Percentiles rank a stretch among this genome's conserved stretches.
Evolutionary conservation across 2,888 invertebrate species (phyloP).

Genomic region (Nephrotoma flavescens): DNA sequence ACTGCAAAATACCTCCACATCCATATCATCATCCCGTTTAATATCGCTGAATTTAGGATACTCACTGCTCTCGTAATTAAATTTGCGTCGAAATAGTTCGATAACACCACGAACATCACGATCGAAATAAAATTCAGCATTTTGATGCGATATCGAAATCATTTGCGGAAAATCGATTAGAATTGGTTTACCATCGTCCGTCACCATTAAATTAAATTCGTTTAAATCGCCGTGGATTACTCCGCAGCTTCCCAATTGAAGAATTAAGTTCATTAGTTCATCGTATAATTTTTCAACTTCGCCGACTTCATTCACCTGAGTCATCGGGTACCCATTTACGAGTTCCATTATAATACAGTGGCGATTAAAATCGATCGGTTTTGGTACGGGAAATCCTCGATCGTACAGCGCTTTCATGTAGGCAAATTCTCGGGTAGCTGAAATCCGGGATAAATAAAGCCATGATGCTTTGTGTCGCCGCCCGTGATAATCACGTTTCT

Average conservation of each 20-base stretch:
- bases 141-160: constrained; percentile 85
- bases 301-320: constrained; percentile 45
- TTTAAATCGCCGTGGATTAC: constrained; percentile 99
- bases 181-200: constrained; percentile 61
- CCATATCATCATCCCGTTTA: constrained; percentile 66
- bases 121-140: constrained; percentile 86
- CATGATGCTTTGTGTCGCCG: constrained; percentile 81
- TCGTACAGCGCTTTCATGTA: constrained; percentile 91
- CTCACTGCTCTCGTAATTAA: constrained; percentile 72
- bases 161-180: constrained; percentile 99
- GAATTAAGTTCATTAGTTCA: constrained; percentile 85
- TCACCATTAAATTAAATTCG: constrained; percentile 93
- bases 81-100: constrained; percentile 81
- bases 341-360: constrained; percentile 97
- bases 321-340: constrained; percentile 66
- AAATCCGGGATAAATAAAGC: constrained; percentile 91
- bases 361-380: constrained; percentile 84
- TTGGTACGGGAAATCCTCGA: constrained; percentile 85
- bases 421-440: constrained; percentile 94
- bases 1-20: constrained; percentile 81
- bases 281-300: constrained; percentile 74
- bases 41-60: constrained; percentile 63
- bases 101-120: constrained; percentile 87
- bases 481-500: constrained; percentile 93
- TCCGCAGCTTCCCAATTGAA: constrained; percentile 81